Base-by-base conservation (phyloP, 2,113 vertebrate genomes). In the Daphoenositta chrysoptera region DNA sequence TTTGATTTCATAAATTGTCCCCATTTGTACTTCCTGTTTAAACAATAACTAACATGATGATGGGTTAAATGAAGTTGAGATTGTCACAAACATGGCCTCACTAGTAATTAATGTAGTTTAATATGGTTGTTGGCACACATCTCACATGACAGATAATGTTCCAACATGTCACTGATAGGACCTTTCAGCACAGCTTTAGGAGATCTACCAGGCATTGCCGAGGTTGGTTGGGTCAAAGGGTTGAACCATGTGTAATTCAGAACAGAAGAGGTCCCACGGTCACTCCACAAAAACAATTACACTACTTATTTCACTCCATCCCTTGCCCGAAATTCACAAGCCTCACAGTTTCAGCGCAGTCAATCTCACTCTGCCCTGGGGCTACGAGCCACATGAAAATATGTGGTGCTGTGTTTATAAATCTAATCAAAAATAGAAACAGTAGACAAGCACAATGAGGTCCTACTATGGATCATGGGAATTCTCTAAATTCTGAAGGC, bases 401-500 rank as follows among this genome's bases (percentile, higher is more conserved):
- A 98, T 98, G 97, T 98, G 95, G 88, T 97, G 97, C 98, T 98
- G 97, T 98, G 98, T 98, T 97, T 97, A 98, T 98, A 98, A 98
- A 99, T 98, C 98, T 97, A 98, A 97, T 98, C 94, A 97, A 97
- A 98, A 98, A 98, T 98, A 98, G 98, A 98, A 98, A 98, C 98
- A 97, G 97, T 97, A 98, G 98, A 97, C 98, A 98, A 98, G 98
- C 97, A 97, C 98, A 98, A 97, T 98, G 98, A 98, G 98, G 98
- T 98, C 98, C 98, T 98, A 98, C 97, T 97, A 94, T 93, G 98
- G 98, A 99, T 98, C 98, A 98, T 99, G 99, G 98, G 99, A 99
- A 99, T 98, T 98, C 96, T 97, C 97, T 88, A 89, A 97, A 98
- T 98, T 98, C 98, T 98, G 98, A 99, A 99, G 98, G 98, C 98